Base-by-base conservation (phyloP, 2,797 vertebrate genomes). In the Rhinophrynus dorsalis region DNA sequence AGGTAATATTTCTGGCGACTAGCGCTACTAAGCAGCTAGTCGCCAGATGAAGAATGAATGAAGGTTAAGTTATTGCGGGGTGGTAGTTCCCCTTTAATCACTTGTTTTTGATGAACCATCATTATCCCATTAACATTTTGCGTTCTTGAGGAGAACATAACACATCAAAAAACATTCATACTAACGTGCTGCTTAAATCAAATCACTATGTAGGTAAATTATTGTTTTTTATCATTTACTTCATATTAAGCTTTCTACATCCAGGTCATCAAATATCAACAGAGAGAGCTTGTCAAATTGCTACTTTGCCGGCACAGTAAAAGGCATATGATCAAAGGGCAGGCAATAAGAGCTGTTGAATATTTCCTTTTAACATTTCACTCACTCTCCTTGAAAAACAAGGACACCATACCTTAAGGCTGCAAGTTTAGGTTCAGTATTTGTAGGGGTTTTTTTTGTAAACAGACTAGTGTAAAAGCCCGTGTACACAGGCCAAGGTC, bases 311-410 rank as follows among this genome's bases (percentile, higher is more conserved):
- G 67, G 74, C 27, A 58, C 72, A 76, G 38, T 78, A 67, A 73
- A 65, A 58, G 55, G 77, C 78, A 44, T 56, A 75, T 21, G 58
- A 81, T 80, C 20, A 77, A 83, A 84, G 45, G 72, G 18, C 26
- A 76, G 20, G 68, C 68, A 75, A 78, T 70, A 81, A 70, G 66
- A 74, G 77, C 76, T 78, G 64, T 50, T 60, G 37, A 72, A 82
- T 64, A 67, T 82, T 86, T 81, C 44, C 55, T 77, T 87, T 83
- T 76, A 72, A 72, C 64, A 75, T 71, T 72, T 77, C 70, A 75
- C 58, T 74, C 13, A 2, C 67, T 78, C 51, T 80, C 65, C 45
- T 80, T 82, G 78, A 62, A 12, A 52, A 61, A 59, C 54, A 71
- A 74, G 50, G 68, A 73, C 68, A 56, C 35, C 45, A 51, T 35